Evolutionary conservation across 2,888 invertebrate genomes (phyloP).

Genomic region (Tachina lurida): DNA sequence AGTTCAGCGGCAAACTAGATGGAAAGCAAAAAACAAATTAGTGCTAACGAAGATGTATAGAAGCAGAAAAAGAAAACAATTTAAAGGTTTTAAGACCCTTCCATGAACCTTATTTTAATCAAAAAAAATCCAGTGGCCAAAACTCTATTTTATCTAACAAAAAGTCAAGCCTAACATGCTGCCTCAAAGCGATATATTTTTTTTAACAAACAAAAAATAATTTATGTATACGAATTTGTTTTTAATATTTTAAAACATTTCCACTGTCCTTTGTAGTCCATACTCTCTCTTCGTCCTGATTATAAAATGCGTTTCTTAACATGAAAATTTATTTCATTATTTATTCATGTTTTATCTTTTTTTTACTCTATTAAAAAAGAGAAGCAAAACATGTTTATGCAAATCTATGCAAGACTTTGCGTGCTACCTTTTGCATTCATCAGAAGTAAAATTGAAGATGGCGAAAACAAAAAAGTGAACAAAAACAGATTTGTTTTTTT

Average conservation of each 20-base stretch:
- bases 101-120: too few relatives aligned
- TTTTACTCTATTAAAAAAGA: slow-evolving; percentile 50
- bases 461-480: slow-evolving; percentile 58
- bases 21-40: too few relatives aligned
- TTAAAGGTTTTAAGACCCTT: too few relatives aligned
- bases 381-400: slow-evolving; percentile 62
- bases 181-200: neutral
- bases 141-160: too few relatives aligned
- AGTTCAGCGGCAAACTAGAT: too few relatives aligned
- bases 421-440: slow-evolving; percentile 64
- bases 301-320: slow-evolving; percentile 55
- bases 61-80: too few relatives aligned
- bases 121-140: too few relatives aligned
- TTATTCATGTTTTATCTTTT: slow-evolving; percentile 79
- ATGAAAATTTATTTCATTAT: slow-evolving; percentile 78
- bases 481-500: slow-evolving; percentile 43
- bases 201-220: neutral
- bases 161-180: too few relatives aligned
- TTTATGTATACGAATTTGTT: slow-evolving; percentile 4
- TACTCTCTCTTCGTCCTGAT: neutral
- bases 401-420: slow-evolving; percentile 68
- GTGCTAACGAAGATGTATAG: too few relatives aligned
- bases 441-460: slow-evolving; percentile 55
- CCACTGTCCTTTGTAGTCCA: slow-evolving; percentile 6
- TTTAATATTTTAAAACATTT: slow-evolving; percentile 36